phyloP scores from a whole-genome alignment of 2,113 vertebrate genomes.

The Semnornis frantzii region DNA sequence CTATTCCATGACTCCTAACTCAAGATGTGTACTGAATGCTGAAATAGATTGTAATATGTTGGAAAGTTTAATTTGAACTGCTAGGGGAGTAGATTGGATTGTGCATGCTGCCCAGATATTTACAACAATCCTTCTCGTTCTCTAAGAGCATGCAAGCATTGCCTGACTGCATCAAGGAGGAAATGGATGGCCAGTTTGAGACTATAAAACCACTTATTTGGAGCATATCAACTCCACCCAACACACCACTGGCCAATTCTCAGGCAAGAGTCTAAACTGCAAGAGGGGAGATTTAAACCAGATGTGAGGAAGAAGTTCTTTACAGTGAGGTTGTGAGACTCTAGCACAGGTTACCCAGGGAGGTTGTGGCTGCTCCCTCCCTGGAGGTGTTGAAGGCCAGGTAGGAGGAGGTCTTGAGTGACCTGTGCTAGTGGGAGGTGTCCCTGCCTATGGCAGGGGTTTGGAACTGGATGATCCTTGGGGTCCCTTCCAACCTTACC shows the following conservation, averaged over 20 bases:
- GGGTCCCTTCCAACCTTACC: too few relatives aligned
- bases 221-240: not conserved
- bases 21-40: conserved; percentile 1
- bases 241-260: not conserved
- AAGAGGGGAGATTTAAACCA: too few relatives aligned
- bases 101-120: not conserved
- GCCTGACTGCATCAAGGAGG: not conserved
- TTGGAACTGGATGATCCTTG: too few relatives aligned
- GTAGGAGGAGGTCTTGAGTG: too few relatives aligned
- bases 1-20: conserved; percentile 8
- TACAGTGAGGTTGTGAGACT: too few relatives aligned
- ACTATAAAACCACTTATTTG: not conserved
- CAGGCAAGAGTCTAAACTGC: not conserved
- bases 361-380: too few relatives aligned
- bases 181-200: not conserved
- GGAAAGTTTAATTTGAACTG: conserved; percentile 16
- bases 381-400: too few relatives aligned
- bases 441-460: too few relatives aligned
- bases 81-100: not conserved
- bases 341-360: too few relatives aligned
- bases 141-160: not conserved
- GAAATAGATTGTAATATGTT: not conserved
- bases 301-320: too few relatives aligned
- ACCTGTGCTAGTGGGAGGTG: too few relatives aligned
- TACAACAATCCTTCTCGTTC: not conserved